phyloP scores from a whole-genome alignment of 30 jellyfish, hydroid and myxozoan species.

The Aurelia aurita region DNA sequence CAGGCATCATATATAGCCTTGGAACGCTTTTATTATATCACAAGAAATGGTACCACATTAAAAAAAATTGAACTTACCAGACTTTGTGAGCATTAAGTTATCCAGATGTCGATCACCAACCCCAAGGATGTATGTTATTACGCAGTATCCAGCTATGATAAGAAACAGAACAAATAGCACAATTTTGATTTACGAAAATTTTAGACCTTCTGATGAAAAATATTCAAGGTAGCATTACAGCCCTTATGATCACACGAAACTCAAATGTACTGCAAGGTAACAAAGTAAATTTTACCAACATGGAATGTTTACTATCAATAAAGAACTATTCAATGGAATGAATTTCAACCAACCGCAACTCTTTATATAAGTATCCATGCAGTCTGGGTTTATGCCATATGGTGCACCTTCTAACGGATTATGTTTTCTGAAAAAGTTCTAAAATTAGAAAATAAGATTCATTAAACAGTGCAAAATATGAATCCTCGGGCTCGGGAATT shows the following conservation, averaged over 20 bases:
- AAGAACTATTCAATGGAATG: neutral
- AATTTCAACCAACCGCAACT: slow-evolving; percentile 88
- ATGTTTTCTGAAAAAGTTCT: slow-evolving; percentile 94
- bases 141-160: slow-evolving; percentile 96
- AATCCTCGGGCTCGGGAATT: too few relatives aligned
- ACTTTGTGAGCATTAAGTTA: slow-evolving; percentile 84
- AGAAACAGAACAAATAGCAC: neutral
- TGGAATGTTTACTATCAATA: too few relatives aligned
- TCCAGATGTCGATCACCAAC: slow-evolving; percentile 99
- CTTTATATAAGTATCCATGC: slow-evolving; percentile 97
- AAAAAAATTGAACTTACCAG: slow-evolving; percentile 62
- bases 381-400: slow-evolving; percentile 93
- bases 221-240: too few relatives aligned
- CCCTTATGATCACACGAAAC: too few relatives aligned
- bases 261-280: too few relatives aligned
- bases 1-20: too few relatives aligned
- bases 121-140: slow-evolving; percentile 93
- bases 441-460: neutral
- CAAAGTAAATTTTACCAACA: too few relatives aligned
- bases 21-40: too few relatives aligned
- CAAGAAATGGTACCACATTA: neutral
- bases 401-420: slow-evolving; percentile 94
- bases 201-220: too few relatives aligned
- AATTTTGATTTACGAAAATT: too few relatives aligned
- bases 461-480: too few relatives aligned